A percentile compares a stretch with the other conserved stretches of the same genome.
Conservation (phyloP, 2,888 invertebrate species). For the Tolmerus cingulatus region DNA sequence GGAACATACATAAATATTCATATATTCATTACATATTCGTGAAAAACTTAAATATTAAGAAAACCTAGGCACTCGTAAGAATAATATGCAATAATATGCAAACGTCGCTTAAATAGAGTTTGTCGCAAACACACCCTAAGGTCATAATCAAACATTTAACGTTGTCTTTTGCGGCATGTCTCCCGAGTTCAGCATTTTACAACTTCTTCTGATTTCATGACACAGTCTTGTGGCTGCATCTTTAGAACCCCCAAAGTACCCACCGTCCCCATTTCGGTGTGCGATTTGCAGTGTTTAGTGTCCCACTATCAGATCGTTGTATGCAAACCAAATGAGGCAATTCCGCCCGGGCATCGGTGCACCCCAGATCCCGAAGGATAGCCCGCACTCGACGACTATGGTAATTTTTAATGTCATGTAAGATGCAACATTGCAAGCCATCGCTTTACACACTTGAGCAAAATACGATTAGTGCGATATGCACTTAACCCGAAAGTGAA, state of each 20-base stretch:
- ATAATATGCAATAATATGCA: neutral
- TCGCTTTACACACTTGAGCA: conserved; percentile 30
- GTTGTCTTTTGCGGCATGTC: neutral
- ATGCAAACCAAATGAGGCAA: neutral
- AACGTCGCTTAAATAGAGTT: neutral
- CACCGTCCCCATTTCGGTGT: neutral
- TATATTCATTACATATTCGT: too few relatives aligned
- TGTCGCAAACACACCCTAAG: neutral
- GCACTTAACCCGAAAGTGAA: conserved; percentile 60
- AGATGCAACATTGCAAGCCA: conserved; percentile 34
- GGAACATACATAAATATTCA: too few relatives aligned
- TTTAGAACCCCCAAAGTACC: neutral
- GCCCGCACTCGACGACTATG: neutral
- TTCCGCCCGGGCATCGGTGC: neutral
- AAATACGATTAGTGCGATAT: conserved; percentile 60
- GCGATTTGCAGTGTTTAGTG: neutral
- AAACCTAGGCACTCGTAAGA: too few relatives aligned
- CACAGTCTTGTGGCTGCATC: neutral
- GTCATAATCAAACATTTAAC: neutral
- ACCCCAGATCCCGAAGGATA: neutral
- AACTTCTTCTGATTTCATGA: neutral
- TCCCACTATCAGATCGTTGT: neutral
- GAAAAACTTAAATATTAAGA: neutral
- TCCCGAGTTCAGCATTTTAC: neutral
- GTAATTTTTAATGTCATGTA: conserved; percentile 22